These are phyloP conservation scores for Euphydryas editha DNA, from an alignment of 2,888 invertebrate species.

Conservation along the genomic window DNA sequence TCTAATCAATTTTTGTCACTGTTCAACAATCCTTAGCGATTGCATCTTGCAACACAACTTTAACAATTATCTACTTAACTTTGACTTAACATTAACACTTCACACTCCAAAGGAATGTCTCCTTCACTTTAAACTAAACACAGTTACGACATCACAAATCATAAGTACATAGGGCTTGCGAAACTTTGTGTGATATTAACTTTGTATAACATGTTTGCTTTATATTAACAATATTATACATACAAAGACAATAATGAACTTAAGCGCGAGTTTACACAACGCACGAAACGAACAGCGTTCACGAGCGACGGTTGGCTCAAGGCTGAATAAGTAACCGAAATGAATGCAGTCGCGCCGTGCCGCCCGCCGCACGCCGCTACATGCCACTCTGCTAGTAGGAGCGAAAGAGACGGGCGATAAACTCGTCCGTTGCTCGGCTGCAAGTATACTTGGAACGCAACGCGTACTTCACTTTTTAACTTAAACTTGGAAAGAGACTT, in stretches of 20 bases:
- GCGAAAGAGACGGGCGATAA: constrained; percentile 53
- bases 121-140: constrained; percentile 33
- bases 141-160: constrained; percentile 5
- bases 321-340: constrained; percentile 55
- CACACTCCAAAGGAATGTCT: constrained; percentile 48
- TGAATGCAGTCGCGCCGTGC: constrained; percentile 48
- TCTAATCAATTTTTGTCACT: constrained; percentile 63
- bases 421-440: constrained; percentile 46
- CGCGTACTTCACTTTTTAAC: constrained; percentile 46
- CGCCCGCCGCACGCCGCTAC: constrained; percentile 48
- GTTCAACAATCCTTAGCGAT: constrained; percentile 63
- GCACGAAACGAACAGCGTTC: constrained; percentile 63
- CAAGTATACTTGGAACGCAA: constrained; percentile 40
- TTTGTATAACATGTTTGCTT: constrained; percentile 45
- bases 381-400: constrained; percentile 39
- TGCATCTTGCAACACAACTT: constrained; percentile 67
- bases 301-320: constrained; percentile 71
- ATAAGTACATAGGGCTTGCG: constrained; percentile 6
- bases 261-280: constrained; percentile 61
- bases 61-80: constrained; percentile 56
- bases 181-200: constrained; percentile 16
- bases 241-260: constrained; percentile 58
- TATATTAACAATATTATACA: constrained; percentile 57
- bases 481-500: constrained; percentile 32
- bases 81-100: constrained; percentile 60